Conservation (phyloP, 1,140 invertebrate genomes). For the Dufourea novaeangliae region DNA sequence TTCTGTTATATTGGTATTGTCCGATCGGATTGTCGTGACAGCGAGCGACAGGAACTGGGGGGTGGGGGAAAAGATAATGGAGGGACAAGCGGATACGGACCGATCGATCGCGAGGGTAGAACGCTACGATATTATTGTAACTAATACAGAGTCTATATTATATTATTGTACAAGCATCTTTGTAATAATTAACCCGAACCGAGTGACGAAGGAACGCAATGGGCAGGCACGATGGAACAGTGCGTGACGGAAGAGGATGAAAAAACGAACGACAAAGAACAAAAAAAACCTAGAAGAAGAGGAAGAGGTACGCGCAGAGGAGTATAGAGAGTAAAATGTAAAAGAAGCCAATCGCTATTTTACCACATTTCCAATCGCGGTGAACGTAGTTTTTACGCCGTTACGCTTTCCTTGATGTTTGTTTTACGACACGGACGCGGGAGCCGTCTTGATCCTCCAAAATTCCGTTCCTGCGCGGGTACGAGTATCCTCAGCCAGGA, state of each 20-base stretch:
- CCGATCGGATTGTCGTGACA: constrained; percentile 15
- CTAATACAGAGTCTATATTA: constrained; percentile 79
- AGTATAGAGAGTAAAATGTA: constrained; percentile 46
- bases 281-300: neutral
- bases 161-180: constrained; percentile 77
- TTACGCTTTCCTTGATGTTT: constrained; percentile 43
- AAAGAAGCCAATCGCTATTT: constrained; percentile 72
- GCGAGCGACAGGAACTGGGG: neutral
- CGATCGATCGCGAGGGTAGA: constrained; percentile 55
- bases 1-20: constrained; percentile 66
- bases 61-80: neutral
- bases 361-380: constrained; percentile 70
- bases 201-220: constrained; percentile 50
- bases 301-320: neutral
- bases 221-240: constrained; percentile 39
- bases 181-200: constrained; percentile 72
- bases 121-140: constrained; percentile 76
- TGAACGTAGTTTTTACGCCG: constrained; percentile 60
- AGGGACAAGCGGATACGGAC: constrained; percentile 28
- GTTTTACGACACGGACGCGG: constrained; percentile 14
- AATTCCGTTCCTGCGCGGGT: neutral
- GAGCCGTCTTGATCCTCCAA: neutral
- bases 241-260: constrained; percentile 31
- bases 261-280: neutral
- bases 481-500: neutral